Evolutionary conservation across 1,140 invertebrate genomes (phyloP), one percentile per base, ranked within the genome.

Genomic region (Eufriesea mexicana): DNA sequence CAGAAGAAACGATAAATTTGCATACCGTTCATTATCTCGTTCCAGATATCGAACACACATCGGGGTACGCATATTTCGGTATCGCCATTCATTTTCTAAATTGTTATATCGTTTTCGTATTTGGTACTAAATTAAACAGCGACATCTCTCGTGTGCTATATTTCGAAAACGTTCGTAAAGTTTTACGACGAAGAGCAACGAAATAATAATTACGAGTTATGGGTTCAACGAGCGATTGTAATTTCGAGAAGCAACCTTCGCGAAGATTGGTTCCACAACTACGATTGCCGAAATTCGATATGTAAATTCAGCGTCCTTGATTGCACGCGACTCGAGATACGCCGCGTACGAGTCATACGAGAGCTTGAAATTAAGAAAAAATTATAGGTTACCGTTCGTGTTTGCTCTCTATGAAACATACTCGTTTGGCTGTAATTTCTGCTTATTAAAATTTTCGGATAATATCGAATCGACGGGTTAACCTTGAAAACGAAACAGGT

Each of bases 111-210:
- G 18, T 9, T 42, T 23, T 9, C 6, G 8, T 2, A 4, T 42
- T 23, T 42, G 2, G 2, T 14, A 2, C 18, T 64, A 64, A 23
- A 8, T 12, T 64, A 10, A 4, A 9, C 42, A 42, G 23, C 10
- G 18, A 42, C 1, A 64, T 64, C n/a, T 20, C 5, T 9, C 5
- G 6, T 0, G 0, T 2, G 9, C 59, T 0, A 18, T 62, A 62
- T 62, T 18, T 62, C 61, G 61, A 35, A 62, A 62, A 42, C 23
- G 20, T 42, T 5, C 10, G 2, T 42, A 42, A 10, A 42, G 42
- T 66, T 42, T 9, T 8, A 28, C 18, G 7, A 23, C 18, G 12
- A 51, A 54, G 28, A 7, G 23, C 28, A 28, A 6, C 16, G 23
- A 51, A n/a, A n/a, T n/a, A 54, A 51, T 54, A 51, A 47, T 57